These are phyloP conservation scores for Sapajus apella DNA, from an alignment of 2,113 vertebrate genomes.

Conservation along the genomic window DNA sequence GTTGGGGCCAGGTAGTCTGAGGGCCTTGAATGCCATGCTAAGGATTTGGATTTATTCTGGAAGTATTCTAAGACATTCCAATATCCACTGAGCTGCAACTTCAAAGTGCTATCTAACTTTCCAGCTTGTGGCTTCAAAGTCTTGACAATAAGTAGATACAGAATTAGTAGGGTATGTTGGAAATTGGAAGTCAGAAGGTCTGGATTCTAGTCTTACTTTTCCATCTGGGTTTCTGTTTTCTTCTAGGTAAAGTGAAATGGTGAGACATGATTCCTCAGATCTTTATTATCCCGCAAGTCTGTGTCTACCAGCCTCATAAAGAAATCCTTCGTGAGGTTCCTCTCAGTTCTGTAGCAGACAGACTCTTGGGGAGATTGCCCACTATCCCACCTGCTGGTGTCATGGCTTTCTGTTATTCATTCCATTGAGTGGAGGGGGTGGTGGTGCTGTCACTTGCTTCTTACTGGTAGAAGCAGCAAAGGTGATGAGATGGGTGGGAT, in stretches of 20 bases:
- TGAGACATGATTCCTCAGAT: background rate
- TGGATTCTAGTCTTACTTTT: background rate
- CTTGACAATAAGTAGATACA: background rate
- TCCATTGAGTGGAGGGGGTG: background rate
- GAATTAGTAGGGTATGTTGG: background rate
- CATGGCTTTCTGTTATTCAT: background rate
- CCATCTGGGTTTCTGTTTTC: background rate
- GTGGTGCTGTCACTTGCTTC: background rate
- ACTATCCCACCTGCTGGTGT: background rate
- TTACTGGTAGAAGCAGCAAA: background rate
- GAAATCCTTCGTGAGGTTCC: background rate
- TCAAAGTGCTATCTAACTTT: background rate
- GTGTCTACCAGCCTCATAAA: background rate
- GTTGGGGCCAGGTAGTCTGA: background rate
- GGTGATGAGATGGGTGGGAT: background rate
- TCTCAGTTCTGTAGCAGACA: background rate
- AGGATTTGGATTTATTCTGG: slow-evolving; percentile 14
- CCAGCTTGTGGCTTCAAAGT: background rate
- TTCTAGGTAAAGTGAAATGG: background rate
- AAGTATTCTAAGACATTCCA: background rate
- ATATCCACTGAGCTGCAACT: background rate
- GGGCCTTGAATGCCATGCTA: background rate
- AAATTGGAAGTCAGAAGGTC: background rate
- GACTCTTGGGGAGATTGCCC: background rate
- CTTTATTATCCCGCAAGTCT: background rate